Percentiles rank a stretch among this genome's conserved stretches.
Evolutionary conservation across 64 coral and sea anemone species (phyloP).

Genomic region (Exaiptasia diaphana): DNA sequence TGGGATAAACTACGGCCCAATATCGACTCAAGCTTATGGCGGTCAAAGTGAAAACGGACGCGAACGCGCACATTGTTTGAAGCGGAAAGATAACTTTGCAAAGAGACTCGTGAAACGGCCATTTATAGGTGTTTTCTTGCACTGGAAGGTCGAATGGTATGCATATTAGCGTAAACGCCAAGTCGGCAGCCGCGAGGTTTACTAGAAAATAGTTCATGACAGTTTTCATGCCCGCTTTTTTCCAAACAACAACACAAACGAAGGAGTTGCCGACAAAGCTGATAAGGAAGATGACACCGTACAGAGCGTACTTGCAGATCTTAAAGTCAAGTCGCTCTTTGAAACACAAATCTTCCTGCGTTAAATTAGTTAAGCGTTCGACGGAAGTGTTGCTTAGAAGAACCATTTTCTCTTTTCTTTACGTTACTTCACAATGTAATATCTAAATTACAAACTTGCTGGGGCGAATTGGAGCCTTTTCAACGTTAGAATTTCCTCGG

Average conservation of each 20-base stretch:
- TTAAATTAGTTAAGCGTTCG: too few species aligned
- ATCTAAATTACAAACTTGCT: too few species aligned
- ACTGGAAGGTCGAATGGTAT: slow-evolving; percentile 84
- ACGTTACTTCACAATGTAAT: too few species aligned
- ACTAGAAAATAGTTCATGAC: slow-evolving; percentile 89
- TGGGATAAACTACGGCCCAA: slow-evolving; percentile 67
- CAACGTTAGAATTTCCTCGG: too few species aligned
- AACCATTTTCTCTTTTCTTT: too few species aligned
- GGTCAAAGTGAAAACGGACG: slow-evolving; percentile 63
- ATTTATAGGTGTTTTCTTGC: slow-evolving; percentile 53
- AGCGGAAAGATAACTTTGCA: slow-evolving; percentile 72
- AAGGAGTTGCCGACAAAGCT: slow-evolving; percentile 63
- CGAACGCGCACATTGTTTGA: slow-evolving; percentile 72
- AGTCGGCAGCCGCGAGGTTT: slow-evolving; percentile 63
- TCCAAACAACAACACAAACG: slow-evolving; percentile 76
- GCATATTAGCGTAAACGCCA: slow-evolving; percentile 79
- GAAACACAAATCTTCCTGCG: not conserved
- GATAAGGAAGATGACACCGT: slow-evolving; percentile 44
- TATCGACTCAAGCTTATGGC: slow-evolving; percentile 76
- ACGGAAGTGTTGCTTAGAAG: too few species aligned
- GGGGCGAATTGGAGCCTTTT: too few species aligned
- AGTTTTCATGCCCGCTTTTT: slow-evolving; percentile 56
- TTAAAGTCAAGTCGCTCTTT: not conserved
- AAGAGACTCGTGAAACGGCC: slow-evolving; percentile 63
- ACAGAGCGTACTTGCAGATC: slow-evolving; percentile 53